Evolutionary conservation across 2,113 vertebrate genomes (phyloP), one percentile per base, ranked within the genome.

Genomic region (Calyptomena viridis): DNA sequence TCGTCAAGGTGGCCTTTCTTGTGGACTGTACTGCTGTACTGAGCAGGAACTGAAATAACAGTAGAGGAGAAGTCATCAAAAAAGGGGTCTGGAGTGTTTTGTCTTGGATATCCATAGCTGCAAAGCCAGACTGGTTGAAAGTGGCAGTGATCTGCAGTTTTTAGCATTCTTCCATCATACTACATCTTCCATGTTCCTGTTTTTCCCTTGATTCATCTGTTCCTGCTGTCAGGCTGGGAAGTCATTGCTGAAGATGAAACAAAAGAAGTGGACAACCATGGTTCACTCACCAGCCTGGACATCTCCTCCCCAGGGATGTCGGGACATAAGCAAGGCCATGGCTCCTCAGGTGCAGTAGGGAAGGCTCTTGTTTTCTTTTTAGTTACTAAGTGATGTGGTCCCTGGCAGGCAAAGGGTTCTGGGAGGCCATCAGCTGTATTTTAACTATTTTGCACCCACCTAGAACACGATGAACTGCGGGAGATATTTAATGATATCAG

Each of bases 401-500:
- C 13, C 52, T 82, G 53, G 16, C 49, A 67, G 49, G 47, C 17
- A 23, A 21, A 81, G 40, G 18, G 37, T 74, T 21, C 30, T 58
- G n/a, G 33, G 62, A 25, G 19, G 6, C 56, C 21, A 23, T 52
- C 73, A 72, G 25, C 47, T 81, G 12, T 62, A 30, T 20, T 78
- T 52, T 87, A 21, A 56, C 17, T 53, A 37, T 87, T 90, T 31
- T 47, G 5, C 53, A 24, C 37, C 79, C 40, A 50, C 9, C 21
- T 85, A 97, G 99, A 98, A 80, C 98, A 96, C 3, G 98, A 99
- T 25, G 98, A 98, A 42, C 95, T 99, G 86, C 98, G 97, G 52
- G 98, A 99, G 96, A 98, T 99, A 95, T 98, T 98, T 96, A 98
- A 98, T 55, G 98, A 99, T 96, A 99, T 99, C 95, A 99, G 98